Evolutionary conservation across 2,797 vertebrate genomes (phyloP).

Genomic region (Anguilla pacifica): DNA sequence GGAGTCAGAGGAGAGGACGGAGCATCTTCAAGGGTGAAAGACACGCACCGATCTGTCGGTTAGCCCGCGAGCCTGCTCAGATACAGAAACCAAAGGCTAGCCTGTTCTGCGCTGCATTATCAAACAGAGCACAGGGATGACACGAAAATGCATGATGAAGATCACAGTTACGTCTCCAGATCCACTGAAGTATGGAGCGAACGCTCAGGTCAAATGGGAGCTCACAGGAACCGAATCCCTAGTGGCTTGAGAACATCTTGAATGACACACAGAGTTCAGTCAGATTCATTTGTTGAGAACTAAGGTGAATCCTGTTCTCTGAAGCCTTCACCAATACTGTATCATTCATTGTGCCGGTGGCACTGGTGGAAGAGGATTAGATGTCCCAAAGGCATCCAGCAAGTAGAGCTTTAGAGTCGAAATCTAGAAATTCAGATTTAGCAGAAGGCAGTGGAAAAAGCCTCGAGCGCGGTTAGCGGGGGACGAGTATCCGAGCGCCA

Average conservation of each 20-base stretch:
- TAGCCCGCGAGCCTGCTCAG: neutral
- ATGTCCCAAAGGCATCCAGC: slow-evolving; percentile 21
- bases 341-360: neutral
- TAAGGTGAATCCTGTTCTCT: neutral
- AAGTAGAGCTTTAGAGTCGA: neutral
- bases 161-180: neutral
- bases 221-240: neutral
- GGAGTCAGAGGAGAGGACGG: neutral
- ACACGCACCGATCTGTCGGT: neutral
- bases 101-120: neutral
- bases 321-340: neutral
- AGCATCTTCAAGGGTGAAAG: neutral
- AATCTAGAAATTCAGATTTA: neutral
- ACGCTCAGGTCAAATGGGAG: neutral
- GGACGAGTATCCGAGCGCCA: slow-evolving; percentile 20
- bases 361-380: neutral
- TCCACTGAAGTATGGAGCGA: neutral
- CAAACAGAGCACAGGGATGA: neutral
- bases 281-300: neutral
- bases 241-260: neutral
- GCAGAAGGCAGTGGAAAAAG: slow-evolving; percentile 24
- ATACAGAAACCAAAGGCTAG: neutral
- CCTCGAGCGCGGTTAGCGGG: slow-evolving; percentile 17
- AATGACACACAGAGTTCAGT: neutral
- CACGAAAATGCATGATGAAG: neutral